Percentiles rank a stretch among this genome's conserved stretches.
These are phyloP conservation scores for Julus scandinavius DNA, from an alignment of 2,888 invertebrate genomes.

Conservation along the genomic window DNA sequence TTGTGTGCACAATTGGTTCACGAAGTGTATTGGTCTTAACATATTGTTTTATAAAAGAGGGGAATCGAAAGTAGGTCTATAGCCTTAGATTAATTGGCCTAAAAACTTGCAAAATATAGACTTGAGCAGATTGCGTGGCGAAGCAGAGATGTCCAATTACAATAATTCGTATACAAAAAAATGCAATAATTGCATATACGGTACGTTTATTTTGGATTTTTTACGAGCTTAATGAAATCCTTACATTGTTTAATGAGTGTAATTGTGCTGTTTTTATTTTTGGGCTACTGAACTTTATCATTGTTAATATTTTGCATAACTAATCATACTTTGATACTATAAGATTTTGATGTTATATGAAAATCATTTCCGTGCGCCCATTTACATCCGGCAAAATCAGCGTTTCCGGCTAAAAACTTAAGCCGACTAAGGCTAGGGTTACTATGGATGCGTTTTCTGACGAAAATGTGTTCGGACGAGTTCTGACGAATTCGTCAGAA, in stretches of 20 bases:
- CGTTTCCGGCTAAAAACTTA: no score
- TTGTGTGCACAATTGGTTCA: conserved; percentile 2
- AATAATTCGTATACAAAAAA: not conserved
- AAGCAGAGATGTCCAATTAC: conserved; percentile 5
- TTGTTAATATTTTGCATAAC: not conserved
- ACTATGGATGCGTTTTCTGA: no score
- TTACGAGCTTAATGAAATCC: conserved; percentile 9
- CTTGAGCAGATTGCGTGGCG: not conserved
- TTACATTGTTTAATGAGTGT: not conserved
- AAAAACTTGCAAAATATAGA: not conserved
- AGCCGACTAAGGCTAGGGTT: no score
- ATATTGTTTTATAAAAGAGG: not conserved
- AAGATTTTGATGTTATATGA: no score
- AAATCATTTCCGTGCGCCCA: no score
- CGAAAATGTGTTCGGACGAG: no score
- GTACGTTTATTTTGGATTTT: not conserved
- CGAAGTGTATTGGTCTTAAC: conserved; percentile 11
- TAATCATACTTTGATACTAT: not conserved
- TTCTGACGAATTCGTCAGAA: no score
- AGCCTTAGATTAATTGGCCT: not conserved
- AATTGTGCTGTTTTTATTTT: not conserved
- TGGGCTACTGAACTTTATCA: not conserved
- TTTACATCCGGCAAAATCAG: no score
- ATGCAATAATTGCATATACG: not conserved
- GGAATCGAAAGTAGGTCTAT: conserved; percentile 10